These are phyloP conservation scores for Penaeus chinensis DNA, from an alignment of 1,140 invertebrate species.

Conservation along the genomic window DNA sequence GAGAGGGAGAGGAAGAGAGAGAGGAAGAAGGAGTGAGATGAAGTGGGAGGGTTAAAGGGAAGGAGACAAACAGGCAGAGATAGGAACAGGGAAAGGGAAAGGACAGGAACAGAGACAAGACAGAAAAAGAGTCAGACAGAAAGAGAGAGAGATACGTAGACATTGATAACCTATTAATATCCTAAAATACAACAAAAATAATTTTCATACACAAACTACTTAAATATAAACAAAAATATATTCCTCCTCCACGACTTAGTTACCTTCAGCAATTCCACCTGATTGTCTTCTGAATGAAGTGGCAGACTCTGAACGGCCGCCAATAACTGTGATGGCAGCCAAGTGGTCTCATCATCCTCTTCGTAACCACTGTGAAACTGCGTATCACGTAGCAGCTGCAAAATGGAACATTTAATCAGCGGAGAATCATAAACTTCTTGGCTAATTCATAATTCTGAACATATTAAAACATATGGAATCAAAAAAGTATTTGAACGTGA, in stretches of 20 bases:
- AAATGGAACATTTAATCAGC: background rate
- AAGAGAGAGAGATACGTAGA: too few relatives aligned
- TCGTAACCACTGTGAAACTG: slow-evolving; percentile 88
- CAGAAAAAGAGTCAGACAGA: too few relatives aligned
- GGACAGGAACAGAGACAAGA: too few relatives aligned
- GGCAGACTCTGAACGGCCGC: slow-evolving; percentile 83
- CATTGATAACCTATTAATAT: too few relatives aligned
- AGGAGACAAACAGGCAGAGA: too few relatives aligned
- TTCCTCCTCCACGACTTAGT: slow-evolving; percentile 31
- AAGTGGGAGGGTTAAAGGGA: too few relatives aligned
- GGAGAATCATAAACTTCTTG: slow-evolving; percentile 16
- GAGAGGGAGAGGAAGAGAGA: too few relatives aligned
- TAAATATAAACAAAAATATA: too few relatives aligned
- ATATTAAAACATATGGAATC: slow-evolving; percentile 22
- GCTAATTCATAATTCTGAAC: slow-evolving; percentile 19
- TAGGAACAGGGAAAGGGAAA: too few relatives aligned
- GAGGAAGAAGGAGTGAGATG: too few relatives aligned
- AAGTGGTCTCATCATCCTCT: slow-evolving; percentile 89
- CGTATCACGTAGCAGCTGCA: slow-evolving; percentile 91
- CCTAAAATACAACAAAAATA: slow-evolving; percentile 16
- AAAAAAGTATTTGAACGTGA: background rate
- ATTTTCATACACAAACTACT: background rate
- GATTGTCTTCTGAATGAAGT: slow-evolving; percentile 79
- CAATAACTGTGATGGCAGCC: slow-evolving; percentile 89
- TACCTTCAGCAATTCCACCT: slow-evolving; percentile 80